These are phyloP conservation scores for Eupithecia tripunctaria DNA, from an alignment of 2,888 invertebrate genomes.

Conservation along the genomic window DNA sequence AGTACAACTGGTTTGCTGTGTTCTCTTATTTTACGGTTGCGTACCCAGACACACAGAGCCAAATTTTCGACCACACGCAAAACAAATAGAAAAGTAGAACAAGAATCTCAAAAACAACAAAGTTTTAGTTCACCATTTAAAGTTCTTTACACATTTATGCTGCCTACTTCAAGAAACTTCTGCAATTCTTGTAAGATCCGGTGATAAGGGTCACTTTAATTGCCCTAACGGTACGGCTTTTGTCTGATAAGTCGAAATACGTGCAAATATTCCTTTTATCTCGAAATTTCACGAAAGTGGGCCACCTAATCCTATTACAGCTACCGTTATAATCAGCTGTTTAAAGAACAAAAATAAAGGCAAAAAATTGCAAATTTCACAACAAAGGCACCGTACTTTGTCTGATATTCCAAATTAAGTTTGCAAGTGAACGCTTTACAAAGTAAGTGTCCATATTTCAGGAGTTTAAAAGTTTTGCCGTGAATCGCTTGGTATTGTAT, in stretches of 20 bases:
- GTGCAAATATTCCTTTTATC: conserved; percentile 53
- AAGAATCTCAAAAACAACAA: conserved; percentile 6
- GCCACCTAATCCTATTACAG: conserved; percentile 38
- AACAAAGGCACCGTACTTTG: conserved; percentile 11
- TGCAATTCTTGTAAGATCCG: conserved; percentile 25
- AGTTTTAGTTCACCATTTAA: not conserved
- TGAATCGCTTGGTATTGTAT: not conserved
- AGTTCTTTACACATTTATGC: conserved; percentile 5
- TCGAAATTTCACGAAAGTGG: conserved; percentile 45
- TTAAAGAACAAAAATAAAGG: conserved; percentile 15
- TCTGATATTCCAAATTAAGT: conserved; percentile 18
- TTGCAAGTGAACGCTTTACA: not conserved
- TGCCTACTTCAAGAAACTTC: conserved; percentile 13
- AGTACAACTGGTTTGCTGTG: conserved; percentile 1
- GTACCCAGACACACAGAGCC: conserved; percentile 10
- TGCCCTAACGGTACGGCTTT: conserved; percentile 40
- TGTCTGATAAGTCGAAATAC: conserved; percentile 47
- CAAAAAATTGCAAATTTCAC: conserved; percentile 11
- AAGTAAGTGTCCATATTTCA: conserved; percentile 13
- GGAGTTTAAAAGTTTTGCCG: conserved; percentile 1
- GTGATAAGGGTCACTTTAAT: conserved; percentile 37
- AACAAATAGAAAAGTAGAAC: conserved; percentile 17
- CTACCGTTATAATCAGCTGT: conserved; percentile 39
- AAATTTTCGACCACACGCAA: conserved; percentile 24
- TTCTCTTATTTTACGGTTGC: conserved; percentile 8